Evolutionary conservation across 2,797 vertebrate genomes (phyloP), one percentile per base, ranked within the genome.

Genomic region (Acrossocheilus wenchowensis): DNA sequence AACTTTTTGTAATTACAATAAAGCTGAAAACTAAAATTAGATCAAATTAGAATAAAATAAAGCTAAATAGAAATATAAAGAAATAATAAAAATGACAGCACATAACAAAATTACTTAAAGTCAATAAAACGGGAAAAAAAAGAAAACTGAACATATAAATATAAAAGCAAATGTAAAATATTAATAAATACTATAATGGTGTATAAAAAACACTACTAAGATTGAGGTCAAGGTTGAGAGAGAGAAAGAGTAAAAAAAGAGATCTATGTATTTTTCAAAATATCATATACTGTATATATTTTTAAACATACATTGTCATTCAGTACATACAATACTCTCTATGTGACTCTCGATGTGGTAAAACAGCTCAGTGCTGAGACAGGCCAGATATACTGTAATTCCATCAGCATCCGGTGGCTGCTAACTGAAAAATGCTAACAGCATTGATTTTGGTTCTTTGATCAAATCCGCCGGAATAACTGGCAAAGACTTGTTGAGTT

Each of bases 361-460:
- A 83, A 79, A 66, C n/a, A 77, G 60, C 75, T 83, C 75, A 75
- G 14, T 57, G 45, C 14, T 81, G 10, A 81, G 81, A 80, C 50
- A 66, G 36, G 64, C 30, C 69, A 73, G 50, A 74, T 43, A 50
- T 69, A 30, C 30, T 30, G 30, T 30, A 45, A 75, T 66, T 75
- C 62, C n/a, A 41, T 41, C 57, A 45, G 45, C 36, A 68, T n/a
- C 62, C 66, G 5, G 83, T 78, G 87, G 85, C 23, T 52, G 84
- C 89, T 84, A 85, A 66, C 80, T 83, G 6, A 73, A 80, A 39
- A 64, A 77, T 88, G 90, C 91, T 91, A 92, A 91, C 86, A 75
- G 71, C 86, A 93, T 91, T 78, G 92, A 93, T 93, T 90, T 85
- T 89, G 78, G 83, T 91, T 88, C 85, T 89, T 89, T 93, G 91